phyloP scores from a whole-genome alignment of 2,797 vertebrate genomes.

The Sebastes umbrosus region DNA sequence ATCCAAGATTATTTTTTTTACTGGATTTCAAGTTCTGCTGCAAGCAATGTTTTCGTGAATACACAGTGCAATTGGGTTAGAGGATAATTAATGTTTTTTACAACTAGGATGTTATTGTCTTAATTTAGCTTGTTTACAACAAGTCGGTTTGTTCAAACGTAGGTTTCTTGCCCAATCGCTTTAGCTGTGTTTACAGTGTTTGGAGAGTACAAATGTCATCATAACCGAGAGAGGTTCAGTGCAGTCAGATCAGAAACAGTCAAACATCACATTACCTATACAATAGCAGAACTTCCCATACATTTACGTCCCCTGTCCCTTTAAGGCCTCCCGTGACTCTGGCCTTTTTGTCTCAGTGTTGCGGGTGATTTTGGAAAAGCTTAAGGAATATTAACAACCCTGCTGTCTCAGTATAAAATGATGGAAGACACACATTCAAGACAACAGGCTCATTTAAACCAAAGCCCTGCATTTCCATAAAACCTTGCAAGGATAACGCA shows the following conservation, averaged over 20 bases:
- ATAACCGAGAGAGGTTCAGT: not conserved
- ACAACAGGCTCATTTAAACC: constrained; percentile 38
- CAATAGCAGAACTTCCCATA: not conserved
- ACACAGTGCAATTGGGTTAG: too few relatives aligned
- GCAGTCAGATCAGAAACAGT: not conserved
- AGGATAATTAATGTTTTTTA: too few relatives aligned
- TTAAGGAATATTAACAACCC: constrained; percentile 38
- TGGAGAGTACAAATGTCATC: not conserved
- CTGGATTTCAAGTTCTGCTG: not conserved
- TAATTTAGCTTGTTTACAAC: not conserved
- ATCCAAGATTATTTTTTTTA: not conserved
- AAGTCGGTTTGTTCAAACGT: accelerated
- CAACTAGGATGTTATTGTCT: not conserved
- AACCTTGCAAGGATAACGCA: constrained; percentile 49
- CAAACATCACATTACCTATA: not conserved
- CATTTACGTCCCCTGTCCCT: not conserved
- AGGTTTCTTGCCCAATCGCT: not conserved
- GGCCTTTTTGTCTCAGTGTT: not conserved
- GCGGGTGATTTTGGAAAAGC: not conserved
- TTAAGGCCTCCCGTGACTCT: not conserved
- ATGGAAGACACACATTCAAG: constrained; percentile 41
- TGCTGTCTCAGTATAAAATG: constrained; percentile 21
- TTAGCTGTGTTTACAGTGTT: not conserved
- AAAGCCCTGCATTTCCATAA: constrained; percentile 50
- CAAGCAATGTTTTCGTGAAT: not conserved